Base-by-base conservation (phyloP, 2,113 vertebrate genomes). In the Suncus etruscus region DNA sequence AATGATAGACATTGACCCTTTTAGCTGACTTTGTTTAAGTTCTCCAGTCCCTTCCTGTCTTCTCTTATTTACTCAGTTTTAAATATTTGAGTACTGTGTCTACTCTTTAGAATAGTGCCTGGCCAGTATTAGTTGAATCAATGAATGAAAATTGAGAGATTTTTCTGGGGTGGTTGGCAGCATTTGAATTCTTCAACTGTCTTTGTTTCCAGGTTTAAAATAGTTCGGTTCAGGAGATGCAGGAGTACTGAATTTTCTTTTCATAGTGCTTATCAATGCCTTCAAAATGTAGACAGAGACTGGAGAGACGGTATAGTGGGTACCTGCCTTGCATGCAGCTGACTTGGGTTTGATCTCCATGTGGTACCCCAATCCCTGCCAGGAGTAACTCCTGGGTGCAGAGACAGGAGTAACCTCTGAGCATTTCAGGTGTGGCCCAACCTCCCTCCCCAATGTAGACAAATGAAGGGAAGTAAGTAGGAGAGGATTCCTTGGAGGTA, bases 71-170 rank as follows among this genome's bases (percentile, higher is more conserved):
- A 69, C 54, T 83, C 11, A 15, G 31, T 90, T 86, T 78, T 87
- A 88, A 83, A 58, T 87, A 66, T 83, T 61, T 79, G 50, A 29
- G 65, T 45, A 58, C 51, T 24, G 22, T 45, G 29, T 88, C 54
- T 90, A 51, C 88, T 75, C 16, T 90, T 94, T 94, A 73, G 82
- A 91, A 73, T 78, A 51, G 51, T 85, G 54, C 66, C 70, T 85
- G 74, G 58, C 58, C 66, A 39, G 87, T 32, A 81, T 45, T 91
- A 92, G 47, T 69, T 86, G 63, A 83, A n/a, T 83, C 73, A 92
- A 73, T 73, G 54, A 82, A 63, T 79, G 72, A 72, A 90, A 86
- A 83, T 54, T 72, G 54, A 80, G 12, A 66, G 63, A 65, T 94
- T 90, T 87, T 77, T n/a, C 14, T 70, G 45, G 31, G 79, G 51